Percentiles rank a stretch among this genome's conserved stretches.
Evolutionary conservation across 1,140 invertebrate genomes (phyloP).

Genomic region (Oreohelix idahoensis): DNA sequence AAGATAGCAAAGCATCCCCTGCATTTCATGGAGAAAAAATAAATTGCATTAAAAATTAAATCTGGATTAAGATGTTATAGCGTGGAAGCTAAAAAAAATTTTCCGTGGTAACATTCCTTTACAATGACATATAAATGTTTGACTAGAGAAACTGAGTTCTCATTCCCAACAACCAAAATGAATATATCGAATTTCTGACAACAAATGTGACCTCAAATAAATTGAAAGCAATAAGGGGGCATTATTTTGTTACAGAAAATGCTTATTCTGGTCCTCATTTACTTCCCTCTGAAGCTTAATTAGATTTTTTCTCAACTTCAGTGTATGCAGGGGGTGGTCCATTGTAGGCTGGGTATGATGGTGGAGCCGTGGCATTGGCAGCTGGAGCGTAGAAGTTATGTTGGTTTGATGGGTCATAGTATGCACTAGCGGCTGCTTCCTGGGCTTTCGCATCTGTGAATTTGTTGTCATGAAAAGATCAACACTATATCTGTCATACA

Average conservation of each 20-base stretch:
- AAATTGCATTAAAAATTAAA: too few relatives aligned
- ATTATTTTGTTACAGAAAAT: too few relatives aligned
- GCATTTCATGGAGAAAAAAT: too few relatives aligned
- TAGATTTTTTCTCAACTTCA: conserved; percentile 63
- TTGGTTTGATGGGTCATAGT: conserved; percentile 87
- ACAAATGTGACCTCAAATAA: background rate
- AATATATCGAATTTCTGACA: background rate
- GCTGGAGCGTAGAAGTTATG: conserved; percentile 89
- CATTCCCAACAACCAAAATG: background rate
- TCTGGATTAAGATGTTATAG: too few relatives aligned
- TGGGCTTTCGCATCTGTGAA: conserved; percentile 83
- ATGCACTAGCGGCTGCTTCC: conserved; percentile 87
- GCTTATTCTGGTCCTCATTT: too few relatives aligned
- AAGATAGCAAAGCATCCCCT: too few relatives aligned
- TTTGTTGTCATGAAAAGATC: too few relatives aligned
- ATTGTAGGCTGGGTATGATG: conserved; percentile 27
- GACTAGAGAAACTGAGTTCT: background rate
- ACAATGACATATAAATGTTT: background rate
- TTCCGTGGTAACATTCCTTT: too few relatives aligned
- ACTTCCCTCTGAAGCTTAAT: conserved; percentile 23
- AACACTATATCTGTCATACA: too few relatives aligned
- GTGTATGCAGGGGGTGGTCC: conserved; percentile 63
- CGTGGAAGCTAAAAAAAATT: too few relatives aligned
- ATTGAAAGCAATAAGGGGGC: too few relatives aligned
- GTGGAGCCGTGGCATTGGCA: conserved; percentile 62